Evolutionary conservation across 2,113 vertebrate species (phyloP).

Genomic region (Lophotis ruficrista): DNA sequence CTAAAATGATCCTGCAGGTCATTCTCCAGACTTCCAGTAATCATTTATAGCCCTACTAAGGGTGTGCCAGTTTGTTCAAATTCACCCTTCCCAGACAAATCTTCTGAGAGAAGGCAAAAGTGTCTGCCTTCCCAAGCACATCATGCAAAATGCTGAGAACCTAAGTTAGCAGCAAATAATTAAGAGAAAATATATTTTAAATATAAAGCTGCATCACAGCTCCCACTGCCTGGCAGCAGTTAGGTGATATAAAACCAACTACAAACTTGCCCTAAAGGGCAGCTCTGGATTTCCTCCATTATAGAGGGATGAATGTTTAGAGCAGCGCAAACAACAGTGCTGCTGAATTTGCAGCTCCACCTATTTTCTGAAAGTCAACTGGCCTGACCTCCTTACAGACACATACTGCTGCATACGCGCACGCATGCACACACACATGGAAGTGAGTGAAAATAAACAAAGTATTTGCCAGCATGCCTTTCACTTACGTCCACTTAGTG

Average conservation of each 20-base stretch:
- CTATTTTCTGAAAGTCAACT: background rate
- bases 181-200: background rate
- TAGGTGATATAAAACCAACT: background rate
- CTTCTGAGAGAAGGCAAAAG: background rate
- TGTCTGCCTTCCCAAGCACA: background rate
- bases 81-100: background rate
- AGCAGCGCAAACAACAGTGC: background rate
- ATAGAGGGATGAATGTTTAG: background rate
- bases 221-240: background rate
- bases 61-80: background rate
- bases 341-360: constrained; percentile 13
- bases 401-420: background rate
- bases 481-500: constrained; percentile 24
- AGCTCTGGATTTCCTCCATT: background rate
- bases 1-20: background rate
- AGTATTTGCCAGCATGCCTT: background rate
- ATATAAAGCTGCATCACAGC: background rate
- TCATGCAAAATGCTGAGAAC: background rate
- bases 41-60: background rate
- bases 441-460: background rate
- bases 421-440: background rate
- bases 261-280: background rate
- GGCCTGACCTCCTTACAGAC: background rate
- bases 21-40: background rate
- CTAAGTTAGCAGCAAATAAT: background rate